A percentile compares a stretch with the other conserved stretches of the same genome.
Conservation (phyloP, 2,113 vertebrate genomes). For the Sceloporus undulatus region DNA sequence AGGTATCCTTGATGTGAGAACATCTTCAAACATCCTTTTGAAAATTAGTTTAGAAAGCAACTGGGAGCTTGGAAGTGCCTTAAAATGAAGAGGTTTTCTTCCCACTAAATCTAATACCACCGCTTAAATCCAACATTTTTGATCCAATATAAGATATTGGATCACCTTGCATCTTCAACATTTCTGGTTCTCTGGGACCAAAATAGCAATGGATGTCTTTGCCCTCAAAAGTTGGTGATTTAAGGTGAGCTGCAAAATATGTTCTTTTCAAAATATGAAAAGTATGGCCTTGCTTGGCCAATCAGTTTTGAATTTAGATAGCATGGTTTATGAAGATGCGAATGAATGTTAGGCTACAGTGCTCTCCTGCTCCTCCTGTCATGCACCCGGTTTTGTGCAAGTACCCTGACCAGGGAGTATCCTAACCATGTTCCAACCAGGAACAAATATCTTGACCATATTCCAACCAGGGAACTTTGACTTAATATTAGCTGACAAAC, state of each 20-base stretch:
- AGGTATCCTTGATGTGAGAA: slow-evolving; percentile 1
- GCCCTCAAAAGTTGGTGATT: not conserved
- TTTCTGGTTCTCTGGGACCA: slow-evolving; percentile 2
- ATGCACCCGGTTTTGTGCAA: not conserved
- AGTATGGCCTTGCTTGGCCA: too few relatives aligned
- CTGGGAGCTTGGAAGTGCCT: slow-evolving; percentile 26
- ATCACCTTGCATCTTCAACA: not conserved
- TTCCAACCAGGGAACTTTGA: not conserved
- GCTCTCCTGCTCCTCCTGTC: not conserved
- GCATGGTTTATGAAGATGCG: not conserved
- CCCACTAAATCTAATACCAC: slow-evolving; percentile 24
- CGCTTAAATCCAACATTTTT: slow-evolving; percentile 13
- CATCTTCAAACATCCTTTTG: slow-evolving; percentile 31
- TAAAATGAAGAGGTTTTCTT: slow-evolving; percentile 25
- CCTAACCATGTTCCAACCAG: too few relatives aligned
- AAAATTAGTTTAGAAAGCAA: slow-evolving; percentile 38
- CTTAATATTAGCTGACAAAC: not conserved
- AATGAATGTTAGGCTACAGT: not conserved
- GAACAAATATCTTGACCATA: not conserved
- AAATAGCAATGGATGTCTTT: not conserved
- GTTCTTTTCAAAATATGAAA: not conserved
- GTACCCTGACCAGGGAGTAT: too few relatives aligned
- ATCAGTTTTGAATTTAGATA: too few relatives aligned
- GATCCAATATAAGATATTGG: slow-evolving; percentile 6
- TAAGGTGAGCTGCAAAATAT: not conserved